Evolutionary conservation across 2,797 vertebrate species (phyloP).

Genomic region (Bryconaethiops microstoma): DNA sequence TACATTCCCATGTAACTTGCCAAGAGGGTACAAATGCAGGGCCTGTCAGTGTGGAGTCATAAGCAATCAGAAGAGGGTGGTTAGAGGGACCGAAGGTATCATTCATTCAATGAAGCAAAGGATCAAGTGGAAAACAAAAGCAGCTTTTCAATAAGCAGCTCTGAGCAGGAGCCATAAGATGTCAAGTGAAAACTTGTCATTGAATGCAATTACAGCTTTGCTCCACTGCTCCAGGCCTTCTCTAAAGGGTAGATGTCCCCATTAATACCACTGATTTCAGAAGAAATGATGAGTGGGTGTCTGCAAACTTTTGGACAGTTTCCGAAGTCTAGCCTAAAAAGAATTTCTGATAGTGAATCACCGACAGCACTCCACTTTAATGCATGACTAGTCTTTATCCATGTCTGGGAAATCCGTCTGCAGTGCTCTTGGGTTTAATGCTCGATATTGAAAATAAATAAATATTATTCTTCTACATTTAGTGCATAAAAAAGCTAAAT

Average conservation of each 20-base stretch:
- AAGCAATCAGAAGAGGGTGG: conserved; percentile 25
- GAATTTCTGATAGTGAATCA: too few relatives aligned
- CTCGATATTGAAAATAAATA: too few relatives aligned
- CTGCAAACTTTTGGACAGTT: neutral
- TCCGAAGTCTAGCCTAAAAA: too few relatives aligned
- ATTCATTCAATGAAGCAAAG: neutral
- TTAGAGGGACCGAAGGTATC: conserved; percentile 1
- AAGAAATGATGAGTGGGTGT: neutral
- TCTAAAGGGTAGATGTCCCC: neutral
- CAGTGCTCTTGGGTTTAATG: too few relatives aligned
- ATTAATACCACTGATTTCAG: neutral
- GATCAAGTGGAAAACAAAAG: neutral
- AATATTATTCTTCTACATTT: too few relatives aligned
- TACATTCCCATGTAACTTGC: conserved; percentile 52
- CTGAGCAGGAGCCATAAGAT: neutral
- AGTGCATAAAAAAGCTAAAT: neutral
- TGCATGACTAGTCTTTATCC: too few relatives aligned
- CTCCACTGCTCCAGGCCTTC: neutral
- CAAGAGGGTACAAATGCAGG: conserved; percentile 46
- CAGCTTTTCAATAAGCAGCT: neutral
- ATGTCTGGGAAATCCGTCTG: too few relatives aligned
- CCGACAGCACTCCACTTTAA: too few relatives aligned
- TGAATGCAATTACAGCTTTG: neutral
- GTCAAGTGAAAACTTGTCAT: too few relatives aligned
- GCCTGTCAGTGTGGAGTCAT: conserved; percentile 29